These are phyloP conservation scores for Mythimna lalbum DNA, from an alignment of 2,888 invertebrate species.

Conservation along the genomic window DNA sequence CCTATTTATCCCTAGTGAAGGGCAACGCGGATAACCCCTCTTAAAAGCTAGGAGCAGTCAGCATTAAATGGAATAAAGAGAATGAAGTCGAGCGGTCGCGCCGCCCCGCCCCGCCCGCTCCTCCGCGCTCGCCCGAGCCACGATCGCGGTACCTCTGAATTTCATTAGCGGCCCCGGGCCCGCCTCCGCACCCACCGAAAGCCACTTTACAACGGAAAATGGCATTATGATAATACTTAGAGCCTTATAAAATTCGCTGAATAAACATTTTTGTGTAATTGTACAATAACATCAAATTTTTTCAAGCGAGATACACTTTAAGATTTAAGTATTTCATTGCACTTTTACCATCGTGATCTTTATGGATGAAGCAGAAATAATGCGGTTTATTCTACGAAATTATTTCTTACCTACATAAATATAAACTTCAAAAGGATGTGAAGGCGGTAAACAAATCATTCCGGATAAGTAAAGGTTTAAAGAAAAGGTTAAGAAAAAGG, in stretches of 20 bases:
- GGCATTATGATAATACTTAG: conserved; percentile 89
- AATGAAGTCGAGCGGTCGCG: conserved; percentile 88
- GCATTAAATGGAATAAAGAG: conserved; percentile 91
- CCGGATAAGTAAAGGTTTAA: conserved; percentile 1
- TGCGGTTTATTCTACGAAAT: conserved; percentile 6
- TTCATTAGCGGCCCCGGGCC: conserved; percentile 86
- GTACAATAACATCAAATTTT: conserved; percentile 80
- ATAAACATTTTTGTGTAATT: conserved; percentile 89
- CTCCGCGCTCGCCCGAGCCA: conserved; percentile 62
- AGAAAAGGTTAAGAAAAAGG: conserved; percentile 66
- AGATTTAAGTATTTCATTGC: conserved; percentile 67
- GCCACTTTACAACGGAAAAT: conserved; percentile 90
- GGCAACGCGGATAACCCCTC: conserved; percentile 90
- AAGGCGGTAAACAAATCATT: background rate
- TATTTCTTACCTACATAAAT: background rate
- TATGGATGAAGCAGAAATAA: conserved; percentile 10
- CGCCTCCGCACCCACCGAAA: conserved; percentile 83
- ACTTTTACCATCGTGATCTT: conserved; percentile 56
- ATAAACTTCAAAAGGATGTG: background rate
- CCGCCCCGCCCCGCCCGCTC: conserved; percentile 68
- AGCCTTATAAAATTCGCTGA: conserved; percentile 88
- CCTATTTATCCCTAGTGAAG: conserved; percentile 89
- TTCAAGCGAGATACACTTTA: conserved; percentile 62
- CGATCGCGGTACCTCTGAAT: conserved; percentile 84
- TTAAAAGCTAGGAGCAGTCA: conserved; percentile 91